Base-by-base conservation (phyloP, 1,140 invertebrate genomes). In the Phymastichus coffea region DNA sequence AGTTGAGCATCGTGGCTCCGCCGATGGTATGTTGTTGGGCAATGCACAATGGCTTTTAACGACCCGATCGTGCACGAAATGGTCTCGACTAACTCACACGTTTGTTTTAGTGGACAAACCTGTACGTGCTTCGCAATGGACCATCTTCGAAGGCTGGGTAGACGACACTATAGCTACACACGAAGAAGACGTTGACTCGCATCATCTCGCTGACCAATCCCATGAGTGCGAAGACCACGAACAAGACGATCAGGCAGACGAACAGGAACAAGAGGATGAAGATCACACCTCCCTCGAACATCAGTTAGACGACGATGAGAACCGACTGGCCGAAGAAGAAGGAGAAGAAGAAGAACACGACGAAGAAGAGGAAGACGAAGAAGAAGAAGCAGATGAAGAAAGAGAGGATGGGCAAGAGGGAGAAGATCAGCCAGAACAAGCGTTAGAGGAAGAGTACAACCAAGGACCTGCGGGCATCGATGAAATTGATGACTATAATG, bases 91-190 rank as follows among this genome's bases (percentile, higher is more conserved):
- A n/a, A n/a, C n/a, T n/a, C n/a, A n/a, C n/a, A n/a, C 20, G 28
- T 26, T 48, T 28, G 47, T 77, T 82, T 38, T 65, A 91, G 89
- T 90, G 67, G 88, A 89, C 70, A 87, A 84, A 22, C 85, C 87
- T 33, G 68, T 88, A 62, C 80, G 82, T 10, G 85, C 90, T 68
- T 91, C 88, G 20, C 80, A 84, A 28, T 91, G 87, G 79, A 86
- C 83, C 67, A 82, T 88, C 38, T 86, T 92, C 59, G 86, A 90
- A 71, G 88, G 88, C 10, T 91, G 88, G 88, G 82, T 90, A n/a
- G 89, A 91, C 65, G 87, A 89, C 67, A 73, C 78, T 59, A 72
- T 80, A 12, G 47, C 63, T 0, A 47, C 37, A 33, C 70, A 74
- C 25, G 68, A 69, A 3, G 82, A 85, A 82, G n/a, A n/a, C n/a